These are phyloP conservation scores for Osedax fenrisi DNA, from an alignment of 2,888 invertebrate species.

Conservation along the genomic window DNA sequence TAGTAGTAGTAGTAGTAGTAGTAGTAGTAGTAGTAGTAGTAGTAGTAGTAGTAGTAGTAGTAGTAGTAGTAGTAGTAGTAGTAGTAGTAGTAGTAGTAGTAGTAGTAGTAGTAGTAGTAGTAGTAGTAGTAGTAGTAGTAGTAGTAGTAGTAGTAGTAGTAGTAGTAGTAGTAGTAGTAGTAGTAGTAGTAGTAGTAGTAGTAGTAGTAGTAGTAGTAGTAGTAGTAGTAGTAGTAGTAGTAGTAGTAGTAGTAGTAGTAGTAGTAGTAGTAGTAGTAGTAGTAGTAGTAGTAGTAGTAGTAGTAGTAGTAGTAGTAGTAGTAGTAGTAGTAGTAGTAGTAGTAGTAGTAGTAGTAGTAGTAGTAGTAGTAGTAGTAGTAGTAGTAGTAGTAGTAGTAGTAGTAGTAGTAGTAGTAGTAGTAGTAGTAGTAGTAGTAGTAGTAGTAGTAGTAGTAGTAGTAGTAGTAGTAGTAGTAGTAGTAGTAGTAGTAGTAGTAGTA, in stretches of 20 bases:
- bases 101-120: conserved; percentile 2
- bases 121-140: conserved; percentile 10
- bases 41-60: conserved; percentile 13
- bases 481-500: background rate
- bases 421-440: conserved; percentile 10
- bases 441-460: background rate
- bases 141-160: conserved; percentile 17
- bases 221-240: conserved; percentile 10
- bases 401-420: conserved; percentile 1
- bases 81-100: conserved; percentile 3
- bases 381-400: conserved; percentile 7
- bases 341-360: conserved; percentile 6
- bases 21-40: background rate
- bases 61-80: conserved; percentile 6
- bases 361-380: conserved; percentile 6
- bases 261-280: conserved; percentile 8
- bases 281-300: conserved; percentile 7
- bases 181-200: conserved; percentile 13
- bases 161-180: conserved; percentile 19
- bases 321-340: conserved; percentile 9
- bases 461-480: conserved; percentile 5
- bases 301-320: conserved; percentile 5
- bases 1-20: conserved; percentile 9
- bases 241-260: conserved; percentile 7
- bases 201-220: conserved; percentile 15